A percentile compares a stretch with the other conserved stretches of the same genome.
Conservation (phyloP, 1,140 invertebrate genomes). For the Bombus waltoni region DNA sequence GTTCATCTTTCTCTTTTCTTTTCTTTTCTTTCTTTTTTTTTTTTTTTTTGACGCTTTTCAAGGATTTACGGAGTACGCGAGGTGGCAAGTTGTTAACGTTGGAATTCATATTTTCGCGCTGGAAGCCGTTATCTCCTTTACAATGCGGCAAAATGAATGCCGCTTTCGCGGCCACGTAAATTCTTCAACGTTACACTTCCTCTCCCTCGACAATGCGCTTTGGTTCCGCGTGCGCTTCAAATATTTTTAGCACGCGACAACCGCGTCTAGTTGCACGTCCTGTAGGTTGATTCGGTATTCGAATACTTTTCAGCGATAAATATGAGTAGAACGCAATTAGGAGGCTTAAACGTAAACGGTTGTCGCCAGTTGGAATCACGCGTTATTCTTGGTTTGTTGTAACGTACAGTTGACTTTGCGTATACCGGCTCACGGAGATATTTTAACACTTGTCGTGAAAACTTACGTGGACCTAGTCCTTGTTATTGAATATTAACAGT, state of each 20-base stretch:
- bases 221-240: background rate
- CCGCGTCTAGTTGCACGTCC: background rate
- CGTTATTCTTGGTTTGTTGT: background rate
- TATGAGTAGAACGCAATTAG: background rate
- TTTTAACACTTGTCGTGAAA: no score
- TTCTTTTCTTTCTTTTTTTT: slow-evolving; percentile 7
- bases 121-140: slow-evolving; percentile 1
- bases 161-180: slow-evolving; percentile 8
- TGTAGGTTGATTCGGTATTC: background rate
- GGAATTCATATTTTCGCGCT: slow-evolving; percentile 31
- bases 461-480: background rate
- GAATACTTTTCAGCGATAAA: background rate
- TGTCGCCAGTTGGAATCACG: background rate
- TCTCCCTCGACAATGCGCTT: background rate
- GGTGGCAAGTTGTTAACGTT: slow-evolving; percentile 11
- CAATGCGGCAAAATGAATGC: slow-evolving; percentile 34
- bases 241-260: slow-evolving; percentile 1
- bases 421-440: no score
- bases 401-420: background rate
- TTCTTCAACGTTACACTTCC: slow-evolving; percentile 18
- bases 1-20: background rate
- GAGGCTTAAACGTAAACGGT: background rate
- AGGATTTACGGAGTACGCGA: background rate
- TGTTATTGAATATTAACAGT: background rate
- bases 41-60: slow-evolving; percentile 9